Percentiles rank a stretch among this genome's conserved stretches.
Conservation (phyloP, 1,140 invertebrate species). For the Vollenhovia emeryi region DNA sequence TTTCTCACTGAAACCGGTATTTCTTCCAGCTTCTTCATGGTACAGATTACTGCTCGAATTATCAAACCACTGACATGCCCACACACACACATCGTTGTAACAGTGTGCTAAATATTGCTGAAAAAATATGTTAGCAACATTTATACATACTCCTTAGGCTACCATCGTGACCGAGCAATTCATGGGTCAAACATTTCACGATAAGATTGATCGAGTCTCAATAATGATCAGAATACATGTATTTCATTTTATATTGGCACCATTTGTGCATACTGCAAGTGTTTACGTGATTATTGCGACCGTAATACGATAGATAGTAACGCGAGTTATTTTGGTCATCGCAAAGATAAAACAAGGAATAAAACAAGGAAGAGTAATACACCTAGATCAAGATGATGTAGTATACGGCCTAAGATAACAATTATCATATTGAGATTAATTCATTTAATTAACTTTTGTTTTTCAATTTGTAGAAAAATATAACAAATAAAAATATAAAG, state of each 20-base stretch:
- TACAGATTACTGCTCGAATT: conserved; percentile 64
- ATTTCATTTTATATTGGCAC: conserved; percentile 30
- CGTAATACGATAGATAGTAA: not conserved
- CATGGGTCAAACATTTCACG: conserved; percentile 60
- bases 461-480: not conserved
- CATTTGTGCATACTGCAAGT: not conserved
- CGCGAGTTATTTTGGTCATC: not conserved
- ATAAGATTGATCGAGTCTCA: conserved; percentile 54
- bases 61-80: conserved; percentile 50
- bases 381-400: not conserved
- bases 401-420: not conserved
- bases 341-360: not conserved
- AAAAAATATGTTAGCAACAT: conserved; percentile 51
- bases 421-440: not conserved
- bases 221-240: conserved; percentile 1
- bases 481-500: not conserved
- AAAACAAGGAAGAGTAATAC: not conserved
- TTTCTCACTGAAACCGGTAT: conserved; percentile 40
- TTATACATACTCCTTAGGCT: conserved; percentile 15
- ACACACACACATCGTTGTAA: not conserved
- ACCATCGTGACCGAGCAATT: not conserved
- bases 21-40: conserved; percentile 45
- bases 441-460: not conserved
- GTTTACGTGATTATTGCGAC: not conserved
- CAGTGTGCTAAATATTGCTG: conserved; percentile 35